phyloP scores from a whole-genome alignment of 2,113 vertebrate species.

The Helogale parvula region DNA sequence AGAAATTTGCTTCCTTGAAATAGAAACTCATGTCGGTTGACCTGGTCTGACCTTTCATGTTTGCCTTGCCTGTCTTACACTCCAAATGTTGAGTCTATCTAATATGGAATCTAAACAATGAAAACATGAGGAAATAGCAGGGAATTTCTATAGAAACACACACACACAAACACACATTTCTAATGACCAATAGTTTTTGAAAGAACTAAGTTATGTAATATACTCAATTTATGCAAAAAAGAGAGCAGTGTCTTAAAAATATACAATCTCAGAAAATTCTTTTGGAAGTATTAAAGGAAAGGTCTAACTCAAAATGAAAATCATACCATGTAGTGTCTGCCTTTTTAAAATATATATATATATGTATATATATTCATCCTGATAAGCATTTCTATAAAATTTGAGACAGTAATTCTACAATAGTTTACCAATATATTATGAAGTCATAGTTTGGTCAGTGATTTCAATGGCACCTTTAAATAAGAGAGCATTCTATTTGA shows the following conservation, averaged over 20 bases:
- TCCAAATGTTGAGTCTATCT: too few species aligned
- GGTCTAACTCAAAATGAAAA: neutral
- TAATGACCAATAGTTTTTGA: neutral
- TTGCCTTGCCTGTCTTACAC: neutral
- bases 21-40: neutral
- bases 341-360: neutral
- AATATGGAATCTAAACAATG: neutral
- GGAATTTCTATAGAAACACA: neutral
- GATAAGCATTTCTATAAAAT: neutral
- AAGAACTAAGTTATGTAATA: neutral
- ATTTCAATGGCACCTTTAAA: constrained; percentile 18
- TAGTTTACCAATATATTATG: neutral
- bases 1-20: neutral
- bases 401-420: neutral
- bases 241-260: neutral
- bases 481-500: constrained; percentile 12
- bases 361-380: too few species aligned
- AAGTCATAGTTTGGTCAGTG: neutral
- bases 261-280: neutral
- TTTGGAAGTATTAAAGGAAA: neutral
- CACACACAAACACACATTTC: neutral
- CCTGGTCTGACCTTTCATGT: neutral
- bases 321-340: neutral
- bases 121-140: neutral
- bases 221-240: neutral